phyloP scores from a whole-genome alignment of 2,888 invertebrate genomes.

The Pyralis farinalis region DNA sequence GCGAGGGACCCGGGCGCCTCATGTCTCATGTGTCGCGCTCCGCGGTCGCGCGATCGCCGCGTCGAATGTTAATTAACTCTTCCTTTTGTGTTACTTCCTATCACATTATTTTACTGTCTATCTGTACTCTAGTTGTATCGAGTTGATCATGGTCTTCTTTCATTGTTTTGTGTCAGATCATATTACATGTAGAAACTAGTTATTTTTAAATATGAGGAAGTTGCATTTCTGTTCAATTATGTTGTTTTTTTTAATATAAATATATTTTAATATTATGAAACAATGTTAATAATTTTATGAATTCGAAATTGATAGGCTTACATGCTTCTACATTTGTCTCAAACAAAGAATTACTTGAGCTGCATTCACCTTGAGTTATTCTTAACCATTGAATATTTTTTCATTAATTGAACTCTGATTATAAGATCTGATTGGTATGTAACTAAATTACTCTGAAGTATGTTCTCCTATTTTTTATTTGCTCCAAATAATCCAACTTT shows the following conservation, averaged over 20 bases:
- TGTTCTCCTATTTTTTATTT: no score
- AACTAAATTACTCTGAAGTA: no score
- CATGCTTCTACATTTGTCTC: slow-evolving; percentile 22
- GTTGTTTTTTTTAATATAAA: no score
- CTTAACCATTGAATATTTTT: slow-evolving; percentile 27
- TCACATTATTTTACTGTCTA: slow-evolving; percentile 31
- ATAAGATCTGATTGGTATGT: no score
- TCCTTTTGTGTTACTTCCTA: slow-evolving; percentile 69
- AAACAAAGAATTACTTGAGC: slow-evolving; percentile 47
- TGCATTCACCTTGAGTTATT: slow-evolving; percentile 41
- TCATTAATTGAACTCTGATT: no score
- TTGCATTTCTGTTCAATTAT: not conserved
- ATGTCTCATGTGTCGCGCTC: slow-evolving; percentile 57
- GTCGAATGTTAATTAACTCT: slow-evolving; percentile 72
- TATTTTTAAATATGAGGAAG: not conserved
- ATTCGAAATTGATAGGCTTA: no score
- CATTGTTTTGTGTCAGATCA: not conserved
- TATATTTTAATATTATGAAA: no score
- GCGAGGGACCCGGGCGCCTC: slow-evolving; percentile 46
- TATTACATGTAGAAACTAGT: not conserved
- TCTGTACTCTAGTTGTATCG: not conserved
- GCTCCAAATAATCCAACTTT: no score
- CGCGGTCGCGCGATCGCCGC: slow-evolving; percentile 52
- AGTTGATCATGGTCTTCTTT: not conserved
- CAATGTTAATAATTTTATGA: no score